Evolutionary conservation across 53 echinoderm and acorn worm genomes (phyloP).

Genomic region (Apostichopus leukothele): DNA sequence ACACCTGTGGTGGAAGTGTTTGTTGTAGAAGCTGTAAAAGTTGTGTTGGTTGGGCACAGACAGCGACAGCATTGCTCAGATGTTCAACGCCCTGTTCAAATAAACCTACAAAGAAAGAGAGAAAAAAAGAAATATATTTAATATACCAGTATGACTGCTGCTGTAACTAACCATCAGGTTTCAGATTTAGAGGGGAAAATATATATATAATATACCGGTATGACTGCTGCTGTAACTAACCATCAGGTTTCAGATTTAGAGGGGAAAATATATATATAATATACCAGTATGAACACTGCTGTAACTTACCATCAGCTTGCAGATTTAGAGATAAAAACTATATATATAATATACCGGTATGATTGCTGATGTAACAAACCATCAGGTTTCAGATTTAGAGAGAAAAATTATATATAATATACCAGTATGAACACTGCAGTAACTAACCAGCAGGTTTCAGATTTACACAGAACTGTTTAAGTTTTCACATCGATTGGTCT

Average conservation of each 20-base stretch:
- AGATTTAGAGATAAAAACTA: neutral
- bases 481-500: too few species aligned
- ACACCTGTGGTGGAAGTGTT: constrained; percentile 88
- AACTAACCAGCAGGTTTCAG: neutral
- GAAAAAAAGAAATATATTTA: neutral
- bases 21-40: constrained; percentile 91
- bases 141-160: too few species aligned
- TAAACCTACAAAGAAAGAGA: constrained; percentile 61
- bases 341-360: too few species aligned
- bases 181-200: too few species aligned
- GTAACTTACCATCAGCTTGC: neutral
- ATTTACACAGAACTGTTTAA: too few species aligned
- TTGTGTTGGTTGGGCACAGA: constrained; percentile 96
- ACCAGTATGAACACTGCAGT: neutral
- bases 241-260: neutral
- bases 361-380: too few species aligned
- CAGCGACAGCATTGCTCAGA: constrained; percentile 89
- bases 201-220: too few species aligned
- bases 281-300: neutral
- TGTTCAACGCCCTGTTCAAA: constrained; percentile 89
- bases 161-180: too few species aligned
- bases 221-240: too few species aligned
- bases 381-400: neutral
- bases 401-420: neutral
- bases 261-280: too few species aligned